Base-by-base conservation (phyloP, 2,888 invertebrate species). In the Chromoteleia sp. region DNA sequence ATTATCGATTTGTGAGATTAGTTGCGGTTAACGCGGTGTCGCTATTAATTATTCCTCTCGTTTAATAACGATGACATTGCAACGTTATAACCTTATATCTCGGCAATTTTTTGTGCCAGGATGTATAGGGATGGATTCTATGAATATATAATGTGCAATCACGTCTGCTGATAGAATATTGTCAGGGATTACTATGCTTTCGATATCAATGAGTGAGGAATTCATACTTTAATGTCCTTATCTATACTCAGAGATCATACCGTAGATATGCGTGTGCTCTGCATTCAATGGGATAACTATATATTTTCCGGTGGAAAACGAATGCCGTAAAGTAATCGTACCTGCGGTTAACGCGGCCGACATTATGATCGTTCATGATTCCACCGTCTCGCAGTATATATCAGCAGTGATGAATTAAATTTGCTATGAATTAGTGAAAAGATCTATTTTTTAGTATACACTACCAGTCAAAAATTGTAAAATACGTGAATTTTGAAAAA, bases 151-250 rank as follows among this genome's bases (percentile, higher is more conserved):
- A 81, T 81, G 43, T 59, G 29, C 17, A 36, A 54, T 50, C 39
- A 15, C 36, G 63, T 65, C 65, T 14, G 12, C 25, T 17, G 48
- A 75, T 75, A 70, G 80, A 75, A 75, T 58, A 70, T 63, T 50
- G 52, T 50, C 67, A 17, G 12, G 77, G 70, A 82, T 74, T 78
- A 74, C 74, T 78, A 54, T 67, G 70, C 70, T 74, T 74, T 70
- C 41, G 71, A 74, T 74, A 82, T 70, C 74, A 74, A 70, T 78
- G 74, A 78, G 77, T 82, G 81, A 77, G 77, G 78, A 82, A 82
- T 70, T 74, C 68, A 74, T 68, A 65, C 73, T 65, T 78, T 63
- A 63, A 67, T 70, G 33, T 52, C 14, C 68, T 81, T 71, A 77
- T 81, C 81, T 61, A 4, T 17, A 6, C 19, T 21, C n/a, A n/a